Evolutionary conservation across 2,113 vertebrate species (phyloP).

Genomic region (Dissostichus mawsoni): DNA sequence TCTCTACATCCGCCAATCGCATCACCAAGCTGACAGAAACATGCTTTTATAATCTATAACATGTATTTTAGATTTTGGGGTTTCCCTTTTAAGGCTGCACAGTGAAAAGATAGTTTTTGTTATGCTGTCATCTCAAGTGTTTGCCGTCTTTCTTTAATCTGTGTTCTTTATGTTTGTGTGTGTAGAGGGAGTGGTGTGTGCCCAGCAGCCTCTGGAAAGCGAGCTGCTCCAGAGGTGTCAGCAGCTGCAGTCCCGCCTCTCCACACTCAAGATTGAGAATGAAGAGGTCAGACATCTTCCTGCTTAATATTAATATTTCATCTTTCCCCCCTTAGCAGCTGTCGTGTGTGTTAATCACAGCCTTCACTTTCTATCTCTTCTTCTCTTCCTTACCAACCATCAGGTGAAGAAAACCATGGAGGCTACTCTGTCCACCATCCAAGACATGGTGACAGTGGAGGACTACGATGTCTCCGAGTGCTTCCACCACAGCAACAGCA

Average conservation of each 20-base stretch:
- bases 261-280: conserved; percentile 96
- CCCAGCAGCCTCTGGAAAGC: conserved; percentile 92
- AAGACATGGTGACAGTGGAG: conserved; percentile 97
- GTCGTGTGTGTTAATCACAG: background rate
- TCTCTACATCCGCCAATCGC: too few species aligned
- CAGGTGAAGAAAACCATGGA: conserved; percentile 99
- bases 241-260: conserved; percentile 93
- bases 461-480: conserved; percentile 98
- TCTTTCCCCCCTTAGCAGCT: background rate
- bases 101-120: background rate
- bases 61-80: too few species aligned
- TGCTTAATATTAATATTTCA: too few species aligned
- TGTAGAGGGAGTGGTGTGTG: conserved; percentile 92
- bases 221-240: conserved; percentile 96
- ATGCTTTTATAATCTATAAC: too few species aligned
- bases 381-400: background rate
- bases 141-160: background rate
- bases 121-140: background rate
- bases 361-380: background rate
- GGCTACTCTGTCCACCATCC: conserved; percentile 96
- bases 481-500: conserved; percentile 99
- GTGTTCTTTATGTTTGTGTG: background rate
- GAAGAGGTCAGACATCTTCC: conserved; percentile 89
- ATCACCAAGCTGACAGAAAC: too few species aligned
- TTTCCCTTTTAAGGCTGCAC: too few species aligned